Evolutionary conservation across 2,888 invertebrate genomes (phyloP).

Genomic region (Pseudococcus jackbeardsleyi): DNA sequence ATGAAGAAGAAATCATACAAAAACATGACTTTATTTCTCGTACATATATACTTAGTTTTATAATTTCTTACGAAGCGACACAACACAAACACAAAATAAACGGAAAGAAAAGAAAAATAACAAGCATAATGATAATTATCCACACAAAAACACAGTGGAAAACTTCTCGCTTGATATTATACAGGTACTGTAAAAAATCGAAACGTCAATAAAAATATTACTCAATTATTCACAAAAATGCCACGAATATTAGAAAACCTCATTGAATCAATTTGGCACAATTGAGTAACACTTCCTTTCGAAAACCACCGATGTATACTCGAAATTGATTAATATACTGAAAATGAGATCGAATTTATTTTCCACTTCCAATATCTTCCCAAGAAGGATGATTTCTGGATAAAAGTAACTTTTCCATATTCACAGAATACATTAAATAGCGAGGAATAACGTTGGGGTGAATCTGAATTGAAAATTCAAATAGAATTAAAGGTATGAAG

Average conservation of each 20-base stretch:
- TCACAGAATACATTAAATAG: conserved; percentile 60
- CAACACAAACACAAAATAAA: background rate
- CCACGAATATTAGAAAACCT: background rate
- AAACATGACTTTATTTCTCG: too few relatives aligned
- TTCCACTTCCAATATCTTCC: conserved; percentile 50
- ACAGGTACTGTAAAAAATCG: background rate
- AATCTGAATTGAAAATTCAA: conserved; percentile 37
- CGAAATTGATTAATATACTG: background rate
- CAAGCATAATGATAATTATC: background rate
- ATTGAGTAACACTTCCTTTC: background rate
- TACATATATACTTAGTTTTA: too few relatives aligned
- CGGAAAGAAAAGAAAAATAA: background rate
- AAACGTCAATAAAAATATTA: background rate
- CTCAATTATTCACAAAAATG: background rate
- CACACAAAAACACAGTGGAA: background rate
- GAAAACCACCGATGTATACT: background rate
- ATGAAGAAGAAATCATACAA: too few relatives aligned
- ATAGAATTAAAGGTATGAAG: background rate
- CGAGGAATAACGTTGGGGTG: conserved; percentile 58
- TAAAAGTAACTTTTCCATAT: conserved; percentile 57
- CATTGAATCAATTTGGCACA: background rate
- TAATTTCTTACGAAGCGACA: too few relatives aligned
- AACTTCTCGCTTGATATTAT: background rate
- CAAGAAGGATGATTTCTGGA: conserved; percentile 56
- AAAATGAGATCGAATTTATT: background rate